phyloP scores from a whole-genome alignment of 2,797 vertebrate genomes.

The Phoeniculus purpureus region DNA sequence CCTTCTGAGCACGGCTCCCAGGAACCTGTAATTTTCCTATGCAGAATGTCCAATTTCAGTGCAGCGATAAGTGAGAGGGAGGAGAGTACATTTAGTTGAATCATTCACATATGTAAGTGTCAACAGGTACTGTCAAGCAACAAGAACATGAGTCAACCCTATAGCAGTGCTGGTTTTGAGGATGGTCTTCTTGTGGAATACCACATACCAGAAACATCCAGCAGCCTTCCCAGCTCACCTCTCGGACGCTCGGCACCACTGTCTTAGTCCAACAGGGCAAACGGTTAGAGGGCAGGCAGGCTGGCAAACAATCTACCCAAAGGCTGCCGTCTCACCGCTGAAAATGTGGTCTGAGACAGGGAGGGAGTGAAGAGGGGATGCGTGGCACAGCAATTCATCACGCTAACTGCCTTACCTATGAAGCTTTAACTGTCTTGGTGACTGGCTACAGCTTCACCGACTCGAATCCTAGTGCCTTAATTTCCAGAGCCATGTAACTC shows the following conservation, averaged over 20 bases:
- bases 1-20: neutral
- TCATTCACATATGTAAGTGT: neutral
- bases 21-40: conserved; percentile 41
- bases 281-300: neutral
- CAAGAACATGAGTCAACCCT: neutral
- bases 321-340: neutral
- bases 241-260: neutral
- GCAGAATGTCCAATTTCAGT: conserved; percentile 15
- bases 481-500: neutral
- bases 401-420: neutral
- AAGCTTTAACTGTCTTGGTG: neutral
- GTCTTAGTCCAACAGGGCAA: neutral
- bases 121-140: conserved; percentile 1
- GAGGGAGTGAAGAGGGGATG: neutral
- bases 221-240: neutral
- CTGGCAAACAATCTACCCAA: neutral
- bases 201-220: neutral
- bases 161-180: neutral
- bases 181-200: neutral
- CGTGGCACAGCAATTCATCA: neutral
- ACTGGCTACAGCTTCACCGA: neutral
- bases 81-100: neutral
- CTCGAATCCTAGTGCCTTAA: neutral
- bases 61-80: conserved; percentile 10
- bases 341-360: neutral